Evolutionary conservation across 1,140 invertebrate genomes (phyloP), one percentile per base, ranked within the genome.

Genomic region (Diabrotica undecimpunctata): DNA sequence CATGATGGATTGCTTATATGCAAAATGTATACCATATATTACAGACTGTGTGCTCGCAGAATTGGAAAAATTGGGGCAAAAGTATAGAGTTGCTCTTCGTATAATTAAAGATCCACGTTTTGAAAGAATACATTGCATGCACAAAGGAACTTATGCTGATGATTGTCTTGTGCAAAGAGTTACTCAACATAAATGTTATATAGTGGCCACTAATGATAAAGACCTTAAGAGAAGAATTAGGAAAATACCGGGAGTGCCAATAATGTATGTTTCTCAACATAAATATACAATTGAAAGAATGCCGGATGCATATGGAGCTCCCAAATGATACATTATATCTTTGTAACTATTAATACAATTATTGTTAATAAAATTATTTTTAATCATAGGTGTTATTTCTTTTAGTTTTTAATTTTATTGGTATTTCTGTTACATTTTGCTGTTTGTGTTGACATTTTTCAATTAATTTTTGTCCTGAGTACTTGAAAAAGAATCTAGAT

Each of bases 1-100:
- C 70, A 97, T 99, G 94, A 99, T 99, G 96, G 95, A 99, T 73
- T 99, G 97, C 80, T 81, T 99, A 1, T 98, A 98, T 82, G 97
- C 97, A 9, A 99, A 99, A 82, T 98, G 97, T 79, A 96, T 96
- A 75, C 96, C 97, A 1, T 99, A 99, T 74, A 90, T 99, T 66
- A 98, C 97, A 1, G 97, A 99, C 74, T 99, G 98, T 86, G 97
- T 99, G 0, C 83, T 99, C 72, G 98, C 88, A n/a, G 98, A 99
- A 82, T 85, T 99, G 71, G 97, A 99, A 79, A 99, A 99, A 81
- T 83, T 99, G 53, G 98, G 98, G 7, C 86, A 88, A 65, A 97
- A 96, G 78, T 99, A 98, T 79, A 90, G 94, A 78, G 87, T 99
- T 57, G 98, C 98, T 6, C 82, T 99, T 68, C 93, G 91, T 76